These are phyloP conservation scores for Leptopilina boulardi DNA, from an alignment of 1,140 invertebrate genomes.

Conservation along the genomic window DNA sequence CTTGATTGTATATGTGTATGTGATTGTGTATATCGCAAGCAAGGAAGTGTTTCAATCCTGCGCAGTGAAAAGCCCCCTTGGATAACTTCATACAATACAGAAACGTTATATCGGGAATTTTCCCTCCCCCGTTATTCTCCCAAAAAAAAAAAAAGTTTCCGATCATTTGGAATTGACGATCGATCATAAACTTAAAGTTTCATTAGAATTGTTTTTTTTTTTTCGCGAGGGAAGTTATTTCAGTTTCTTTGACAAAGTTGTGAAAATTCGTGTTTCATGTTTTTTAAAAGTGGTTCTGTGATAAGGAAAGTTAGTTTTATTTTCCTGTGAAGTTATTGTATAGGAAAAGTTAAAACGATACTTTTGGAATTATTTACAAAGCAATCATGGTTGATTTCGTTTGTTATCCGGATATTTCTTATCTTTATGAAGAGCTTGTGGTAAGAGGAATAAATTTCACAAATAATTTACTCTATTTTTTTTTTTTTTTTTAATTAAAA, in stretches of 20 bases:
- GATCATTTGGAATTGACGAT: not conserved
- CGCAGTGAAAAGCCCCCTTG: not conserved
- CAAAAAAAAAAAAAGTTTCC: too few species aligned
- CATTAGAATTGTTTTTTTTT: not conserved
- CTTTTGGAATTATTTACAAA: not conserved
- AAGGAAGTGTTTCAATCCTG: slow-evolving; percentile 3
- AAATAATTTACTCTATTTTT: not conserved
- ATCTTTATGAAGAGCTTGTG: slow-evolving; percentile 69
- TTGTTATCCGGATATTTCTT: slow-evolving; percentile 67
- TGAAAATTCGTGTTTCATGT: not conserved
- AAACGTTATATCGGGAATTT: not conserved
- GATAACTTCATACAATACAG: not conserved
- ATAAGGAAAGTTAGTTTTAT: slow-evolving; percentile 2
- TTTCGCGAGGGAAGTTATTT: not conserved
- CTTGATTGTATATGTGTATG: not conserved
- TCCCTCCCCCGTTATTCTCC: too few species aligned
- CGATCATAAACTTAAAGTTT: not conserved
- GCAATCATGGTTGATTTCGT: slow-evolving; percentile 71
- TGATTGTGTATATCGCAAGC: not conserved
- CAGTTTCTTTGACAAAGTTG: not conserved
- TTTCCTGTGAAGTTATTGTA: not conserved
- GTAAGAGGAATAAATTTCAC: slow-evolving; percentile 50
- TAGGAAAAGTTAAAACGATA: not conserved
- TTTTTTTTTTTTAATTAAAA: not conserved
- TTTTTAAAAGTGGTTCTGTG: not conserved